phyloP scores from a whole-genome alignment of 2,113 vertebrate species.

The Rhizomys pruinosus region DNA sequence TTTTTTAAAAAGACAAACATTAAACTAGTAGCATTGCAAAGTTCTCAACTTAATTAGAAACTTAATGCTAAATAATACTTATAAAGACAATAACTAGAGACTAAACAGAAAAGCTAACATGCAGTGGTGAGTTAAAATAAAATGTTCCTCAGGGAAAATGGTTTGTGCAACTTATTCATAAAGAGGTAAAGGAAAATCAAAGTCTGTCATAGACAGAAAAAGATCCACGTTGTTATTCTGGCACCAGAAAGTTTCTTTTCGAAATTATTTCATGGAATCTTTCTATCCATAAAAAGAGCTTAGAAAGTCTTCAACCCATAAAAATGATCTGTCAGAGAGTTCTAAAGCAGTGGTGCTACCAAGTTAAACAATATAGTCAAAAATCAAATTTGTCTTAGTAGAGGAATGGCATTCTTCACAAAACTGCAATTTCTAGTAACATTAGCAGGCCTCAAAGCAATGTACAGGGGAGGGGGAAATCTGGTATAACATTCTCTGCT shows the following conservation, averaged over 20 bases:
- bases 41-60: background rate
- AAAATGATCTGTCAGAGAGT: conserved; percentile 10
- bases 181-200: conserved; percentile 56
- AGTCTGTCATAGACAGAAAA: conserved; percentile 51
- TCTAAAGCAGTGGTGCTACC: conserved; percentile 37
- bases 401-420: conserved; percentile 40
- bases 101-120: conserved; percentile 42
- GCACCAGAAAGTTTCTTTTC: conserved; percentile 56
- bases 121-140: conserved; percentile 31
- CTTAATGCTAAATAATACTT: conserved; percentile 43
- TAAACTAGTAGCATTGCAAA: background rate
- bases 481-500: background rate
- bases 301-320: conserved; percentile 50
- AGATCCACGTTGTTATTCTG: conserved; percentile 47
- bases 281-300: conserved; percentile 51
- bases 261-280: conserved; percentile 61
- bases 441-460: conserved; percentile 44
- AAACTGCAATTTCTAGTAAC: conserved; percentile 41
- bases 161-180: conserved; percentile 51
- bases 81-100: conserved; percentile 45
- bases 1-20: conserved; percentile 13
- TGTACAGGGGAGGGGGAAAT: background rate
- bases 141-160: conserved; percentile 26
- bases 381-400: conserved; percentile 62
- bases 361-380: conserved; percentile 59